Percentiles rank a stretch among this genome's conserved stretches.
Conservation (phyloP, 2,888 invertebrate species). For the Folsomia manolachei region DNA sequence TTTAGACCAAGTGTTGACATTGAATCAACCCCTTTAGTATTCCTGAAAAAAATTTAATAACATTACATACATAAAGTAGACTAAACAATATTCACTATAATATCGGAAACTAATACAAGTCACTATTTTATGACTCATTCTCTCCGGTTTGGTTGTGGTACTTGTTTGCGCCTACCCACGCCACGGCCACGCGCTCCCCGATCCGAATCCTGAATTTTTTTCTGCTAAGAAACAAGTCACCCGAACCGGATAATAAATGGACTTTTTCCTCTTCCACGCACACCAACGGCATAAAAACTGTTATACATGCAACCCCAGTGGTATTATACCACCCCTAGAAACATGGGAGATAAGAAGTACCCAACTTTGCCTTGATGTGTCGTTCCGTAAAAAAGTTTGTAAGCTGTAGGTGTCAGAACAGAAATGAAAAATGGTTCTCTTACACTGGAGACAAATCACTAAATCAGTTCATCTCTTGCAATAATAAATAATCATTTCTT, state of each 20-base stretch:
- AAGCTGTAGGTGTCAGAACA: neutral
- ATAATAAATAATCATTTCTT: constrained; percentile 7
- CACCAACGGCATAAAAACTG: neutral
- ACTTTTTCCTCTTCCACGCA: neutral
- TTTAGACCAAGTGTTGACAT: too few relatives aligned
- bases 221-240: neutral
- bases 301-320: too few relatives aligned
- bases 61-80: too few relatives aligned
- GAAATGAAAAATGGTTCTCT: constrained; percentile 16
- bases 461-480: constrained; percentile 18
- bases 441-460: constrained; percentile 15
- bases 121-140: neutral
- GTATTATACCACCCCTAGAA: too few relatives aligned
- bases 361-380: neutral
- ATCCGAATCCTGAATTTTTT: neutral
- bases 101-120: too few relatives aligned
- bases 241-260: neutral
- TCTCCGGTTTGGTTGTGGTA: neutral
- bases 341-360: neutral
- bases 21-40: too few relatives aligned
- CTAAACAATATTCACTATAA: too few relatives aligned
- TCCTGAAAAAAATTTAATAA: too few relatives aligned
- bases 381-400: neutral
- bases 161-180: neutral
- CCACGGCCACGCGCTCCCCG: neutral